A percentile compares a stretch with the other conserved stretches of the same genome.
These are phyloP conservation scores for Cavia porcellus DNA, from an alignment of 2,113 vertebrate species.

Conservation along the genomic window DNA sequence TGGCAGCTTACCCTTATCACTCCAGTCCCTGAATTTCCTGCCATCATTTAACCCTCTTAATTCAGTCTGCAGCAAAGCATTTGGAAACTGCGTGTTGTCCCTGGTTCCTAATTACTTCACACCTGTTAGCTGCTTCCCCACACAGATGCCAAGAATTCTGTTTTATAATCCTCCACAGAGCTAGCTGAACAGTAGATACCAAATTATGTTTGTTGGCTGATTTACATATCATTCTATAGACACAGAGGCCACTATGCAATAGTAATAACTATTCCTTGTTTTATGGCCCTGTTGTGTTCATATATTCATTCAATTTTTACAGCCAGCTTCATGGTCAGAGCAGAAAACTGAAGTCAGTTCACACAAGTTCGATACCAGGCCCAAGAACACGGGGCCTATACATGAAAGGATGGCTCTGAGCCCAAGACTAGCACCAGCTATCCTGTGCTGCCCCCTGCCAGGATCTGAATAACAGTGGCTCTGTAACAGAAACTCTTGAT, in stretches of 20 bases:
- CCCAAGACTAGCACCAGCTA: constrained; percentile 1
- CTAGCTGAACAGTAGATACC: not conserved
- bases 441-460: not conserved
- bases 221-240: not conserved
- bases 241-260: not conserved
- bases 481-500: not conserved
- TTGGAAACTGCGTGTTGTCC: not conserved
- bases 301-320: constrained; percentile 41
- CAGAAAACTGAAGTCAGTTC: not conserved
- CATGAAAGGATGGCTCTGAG: not conserved
- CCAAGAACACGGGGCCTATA: not conserved
- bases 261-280: not conserved
- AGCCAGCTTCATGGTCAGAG: not conserved
- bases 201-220: not conserved
- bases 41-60: not conserved
- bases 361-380: not conserved
- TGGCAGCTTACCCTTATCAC: not conserved
- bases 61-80: not conserved
- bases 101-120: constrained; percentile 43
- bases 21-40: not conserved
- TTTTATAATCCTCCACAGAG: constrained; percentile 25
- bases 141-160: not conserved
- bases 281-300: not conserved
- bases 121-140: not conserved
- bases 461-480: constrained; percentile 18